Conservation (phyloP, 1,140 invertebrate genomes). For the Trachymyrmex septentrionalis region DNA sequence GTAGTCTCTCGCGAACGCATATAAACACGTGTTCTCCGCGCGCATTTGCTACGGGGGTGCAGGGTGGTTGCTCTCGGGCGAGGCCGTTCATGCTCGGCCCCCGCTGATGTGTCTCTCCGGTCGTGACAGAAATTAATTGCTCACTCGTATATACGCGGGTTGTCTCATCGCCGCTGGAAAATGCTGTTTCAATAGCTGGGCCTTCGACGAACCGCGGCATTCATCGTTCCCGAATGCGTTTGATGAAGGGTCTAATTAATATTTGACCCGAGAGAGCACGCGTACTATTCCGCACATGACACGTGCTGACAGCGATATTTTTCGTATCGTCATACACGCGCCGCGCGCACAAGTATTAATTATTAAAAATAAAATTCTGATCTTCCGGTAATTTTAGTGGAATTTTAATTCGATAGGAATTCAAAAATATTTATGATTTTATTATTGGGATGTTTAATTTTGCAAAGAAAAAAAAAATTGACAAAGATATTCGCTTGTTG, state of each 20-base stretch:
- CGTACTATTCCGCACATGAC: conserved; percentile 1
- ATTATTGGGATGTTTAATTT: conserved; percentile 26
- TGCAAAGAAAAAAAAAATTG: background rate
- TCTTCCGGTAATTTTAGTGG: background rate
- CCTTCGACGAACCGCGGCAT: conserved; percentile 44
- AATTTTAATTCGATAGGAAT: conserved; percentile 25
- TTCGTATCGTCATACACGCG: conserved; percentile 11
- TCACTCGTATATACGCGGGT: conserved; percentile 6
- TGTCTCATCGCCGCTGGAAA: conserved; percentile 54
- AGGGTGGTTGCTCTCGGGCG: background rate
- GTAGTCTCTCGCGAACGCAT: conserved; percentile 1
- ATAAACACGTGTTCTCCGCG: conserved; percentile 3
- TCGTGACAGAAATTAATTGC: conserved; percentile 63
- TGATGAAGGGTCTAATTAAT: conserved; percentile 62
- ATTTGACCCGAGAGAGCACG: conserved; percentile 15
- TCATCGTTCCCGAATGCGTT: conserved; percentile 50
- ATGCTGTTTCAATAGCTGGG: conserved; percentile 58
- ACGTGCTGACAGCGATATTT: conserved; percentile 33
- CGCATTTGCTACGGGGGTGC: background rate
- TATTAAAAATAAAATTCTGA: conserved; percentile 12
- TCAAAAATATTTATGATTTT: conserved; percentile 32
- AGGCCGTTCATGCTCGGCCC: no score
- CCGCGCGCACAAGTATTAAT: background rate
- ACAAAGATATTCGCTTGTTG: background rate
- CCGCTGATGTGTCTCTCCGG: conserved; percentile 38